Base-by-base conservation (phyloP, 2,888 invertebrate species). In the Polyommatus icarus region DNA sequence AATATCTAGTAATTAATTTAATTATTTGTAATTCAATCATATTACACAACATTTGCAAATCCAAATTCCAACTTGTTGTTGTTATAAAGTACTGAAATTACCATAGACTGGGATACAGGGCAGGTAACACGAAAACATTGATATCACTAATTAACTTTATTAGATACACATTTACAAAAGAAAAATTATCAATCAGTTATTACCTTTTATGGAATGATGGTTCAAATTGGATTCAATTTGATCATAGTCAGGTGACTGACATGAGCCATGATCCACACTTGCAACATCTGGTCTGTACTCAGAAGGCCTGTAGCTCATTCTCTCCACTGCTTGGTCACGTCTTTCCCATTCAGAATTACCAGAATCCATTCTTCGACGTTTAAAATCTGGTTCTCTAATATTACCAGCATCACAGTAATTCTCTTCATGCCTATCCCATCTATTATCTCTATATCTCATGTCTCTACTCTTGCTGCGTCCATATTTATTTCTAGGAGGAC, bases 231-330 rank as follows among this genome's bases (percentile, higher is more conserved):
- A 77, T 24, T 84, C 83, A 67, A 78, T 24, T 76, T 85, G 73
- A 77, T 83, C 79, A 80, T 86, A 86, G 83, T 92, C 93, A 76
- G 93, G 93, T 7, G 93, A 92, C 82, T 90, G 90, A 77, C 91
- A 91, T 76, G 89, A 87, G 32, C 82, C 81, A 67, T 80, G 78
- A 12, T 87, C 84, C 54, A 82, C 78, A 67, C 79, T 76, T 76
- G 85, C 83, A 24, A 29, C 24, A 29, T 15, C 29, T 75, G 50
- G 50, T 50, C 50, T 29, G 29, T 75, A 75, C 18, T 75, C 75
- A 6, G 75, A 54, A 18, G 24, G 18, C 50, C 29, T 75, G 18
- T 15, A 54, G 29, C 54, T 75, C 54, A 7, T 75, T 75, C 50
- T 75, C 12, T 75, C 54, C 24, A 24, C 18, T 20, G 8, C 46